These are phyloP conservation scores for Caerostris extrusa DNA, from an alignment of 1,140 invertebrate genomes.

Conservation along the genomic window DNA sequence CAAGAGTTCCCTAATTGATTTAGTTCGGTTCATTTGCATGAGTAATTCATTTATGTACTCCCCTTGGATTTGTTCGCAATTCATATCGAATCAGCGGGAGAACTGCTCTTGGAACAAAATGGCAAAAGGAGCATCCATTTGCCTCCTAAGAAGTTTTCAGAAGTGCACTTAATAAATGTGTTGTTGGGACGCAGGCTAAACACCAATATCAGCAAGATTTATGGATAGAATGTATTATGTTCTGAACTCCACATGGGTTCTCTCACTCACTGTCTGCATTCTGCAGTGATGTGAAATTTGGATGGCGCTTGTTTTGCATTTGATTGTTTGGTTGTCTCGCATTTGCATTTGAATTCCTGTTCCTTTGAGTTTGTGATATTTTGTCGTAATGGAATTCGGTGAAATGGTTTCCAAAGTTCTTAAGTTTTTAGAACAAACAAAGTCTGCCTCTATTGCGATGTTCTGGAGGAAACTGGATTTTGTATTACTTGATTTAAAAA, in stretches of 20 bases:
- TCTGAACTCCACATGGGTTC: background rate
- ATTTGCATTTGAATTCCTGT: background rate
- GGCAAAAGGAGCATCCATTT: background rate
- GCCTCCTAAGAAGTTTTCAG: background rate
- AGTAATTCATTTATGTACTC: conserved; percentile 28
- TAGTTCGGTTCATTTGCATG: conserved; percentile 61
- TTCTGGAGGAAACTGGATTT: background rate
- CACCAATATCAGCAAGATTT: conserved; percentile 28
- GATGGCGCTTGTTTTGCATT: too few species aligned
- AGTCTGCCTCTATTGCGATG: background rate
- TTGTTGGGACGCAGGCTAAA: background rate
- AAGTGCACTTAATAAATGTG: background rate
- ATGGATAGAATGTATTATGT: background rate
- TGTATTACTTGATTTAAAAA: background rate
- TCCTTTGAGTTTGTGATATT: background rate
- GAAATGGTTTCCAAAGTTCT: background rate
- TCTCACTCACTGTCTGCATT: background rate
- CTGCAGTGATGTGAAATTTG: background rate
- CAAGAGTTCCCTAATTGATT: conserved; percentile 43
- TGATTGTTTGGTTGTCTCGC: background rate
- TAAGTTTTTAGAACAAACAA: background rate
- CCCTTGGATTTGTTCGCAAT: background rate
- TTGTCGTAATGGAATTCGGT: background rate
- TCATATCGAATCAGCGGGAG: conserved; percentile 22
- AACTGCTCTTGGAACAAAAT: background rate